These are phyloP conservation scores for Gavia stellata DNA, from an alignment of 2,113 vertebrate genomes.

Conservation along the genomic window DNA sequence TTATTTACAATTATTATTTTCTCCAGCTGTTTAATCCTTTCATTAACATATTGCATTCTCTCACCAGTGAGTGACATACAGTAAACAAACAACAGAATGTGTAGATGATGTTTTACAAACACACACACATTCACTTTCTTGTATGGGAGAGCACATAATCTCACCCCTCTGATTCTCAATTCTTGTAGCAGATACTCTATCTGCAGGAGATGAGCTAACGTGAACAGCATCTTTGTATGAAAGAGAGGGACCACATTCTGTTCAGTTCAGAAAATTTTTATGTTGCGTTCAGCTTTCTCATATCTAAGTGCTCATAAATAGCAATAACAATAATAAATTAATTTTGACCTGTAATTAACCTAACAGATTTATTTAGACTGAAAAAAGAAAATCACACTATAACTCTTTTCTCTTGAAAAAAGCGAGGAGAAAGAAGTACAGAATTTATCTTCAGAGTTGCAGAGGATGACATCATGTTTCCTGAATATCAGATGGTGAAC, in stretches of 20 bases:
- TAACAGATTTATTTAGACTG: background rate
- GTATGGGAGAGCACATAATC: background rate
- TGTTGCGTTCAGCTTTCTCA: background rate
- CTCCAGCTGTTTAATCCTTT: background rate
- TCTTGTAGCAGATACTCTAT: background rate
- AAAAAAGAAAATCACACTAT: background rate
- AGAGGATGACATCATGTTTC: background rate
- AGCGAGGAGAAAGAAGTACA: background rate
- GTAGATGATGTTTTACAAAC: background rate
- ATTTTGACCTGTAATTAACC: background rate
- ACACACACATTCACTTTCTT: background rate
- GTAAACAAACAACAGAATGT: slow-evolving; percentile 7
- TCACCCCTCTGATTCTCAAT: background rate
- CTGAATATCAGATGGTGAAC: background rate
- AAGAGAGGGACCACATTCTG: background rate
- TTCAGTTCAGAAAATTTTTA: background rate
- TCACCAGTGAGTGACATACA: background rate
- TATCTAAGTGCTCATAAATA: background rate
- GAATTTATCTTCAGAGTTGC: background rate
- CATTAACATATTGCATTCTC: background rate
- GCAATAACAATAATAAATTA: background rate
- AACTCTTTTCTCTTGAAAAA: background rate
- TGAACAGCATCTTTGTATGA: background rate
- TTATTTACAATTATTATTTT: background rate
- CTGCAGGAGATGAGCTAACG: background rate